These are phyloP conservation scores for Cheirogaleus medius DNA, from an alignment of 2,113 vertebrate species.

Conservation along the genomic window DNA sequence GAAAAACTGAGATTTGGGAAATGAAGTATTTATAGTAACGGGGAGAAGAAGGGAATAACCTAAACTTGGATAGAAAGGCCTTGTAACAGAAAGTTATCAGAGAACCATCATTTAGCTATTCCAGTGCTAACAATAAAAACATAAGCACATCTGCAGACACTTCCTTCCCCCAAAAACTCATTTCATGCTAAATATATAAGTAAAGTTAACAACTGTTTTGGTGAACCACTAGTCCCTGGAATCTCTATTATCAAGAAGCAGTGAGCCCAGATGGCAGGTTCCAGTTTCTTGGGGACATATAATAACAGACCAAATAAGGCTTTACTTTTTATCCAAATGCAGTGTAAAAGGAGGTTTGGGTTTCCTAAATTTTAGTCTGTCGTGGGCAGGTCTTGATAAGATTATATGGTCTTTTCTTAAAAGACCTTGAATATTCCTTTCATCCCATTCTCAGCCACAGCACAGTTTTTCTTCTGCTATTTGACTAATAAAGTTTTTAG, in stretches of 20 bases:
- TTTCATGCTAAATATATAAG: constrained; percentile 1
- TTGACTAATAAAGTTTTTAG: neutral
- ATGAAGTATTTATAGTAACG: neutral
- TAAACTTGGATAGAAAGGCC: neutral
- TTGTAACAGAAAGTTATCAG: neutral
- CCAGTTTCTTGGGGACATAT: neutral
- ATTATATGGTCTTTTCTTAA: neutral
- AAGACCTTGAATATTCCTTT: neutral
- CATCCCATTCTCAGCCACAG: neutral
- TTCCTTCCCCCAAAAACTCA: neutral
- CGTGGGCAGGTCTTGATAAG: neutral
- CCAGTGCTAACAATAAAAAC: neutral
- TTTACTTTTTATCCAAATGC: neutral
- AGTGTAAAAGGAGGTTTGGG: neutral
- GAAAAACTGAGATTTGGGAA: neutral
- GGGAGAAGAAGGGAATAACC: neutral
- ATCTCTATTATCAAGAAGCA: neutral
- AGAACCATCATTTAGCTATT: neutral
- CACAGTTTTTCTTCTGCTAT: neutral
- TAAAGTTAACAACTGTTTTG: neutral
- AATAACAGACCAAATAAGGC: neutral
- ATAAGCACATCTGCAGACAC: no score
- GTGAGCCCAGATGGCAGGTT: neutral
- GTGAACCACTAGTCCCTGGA: neutral
- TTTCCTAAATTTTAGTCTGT: neutral